Evolutionary conservation across 2,888 invertebrate genomes (phyloP).

Genomic region (Phanerotoma sp.): DNA sequence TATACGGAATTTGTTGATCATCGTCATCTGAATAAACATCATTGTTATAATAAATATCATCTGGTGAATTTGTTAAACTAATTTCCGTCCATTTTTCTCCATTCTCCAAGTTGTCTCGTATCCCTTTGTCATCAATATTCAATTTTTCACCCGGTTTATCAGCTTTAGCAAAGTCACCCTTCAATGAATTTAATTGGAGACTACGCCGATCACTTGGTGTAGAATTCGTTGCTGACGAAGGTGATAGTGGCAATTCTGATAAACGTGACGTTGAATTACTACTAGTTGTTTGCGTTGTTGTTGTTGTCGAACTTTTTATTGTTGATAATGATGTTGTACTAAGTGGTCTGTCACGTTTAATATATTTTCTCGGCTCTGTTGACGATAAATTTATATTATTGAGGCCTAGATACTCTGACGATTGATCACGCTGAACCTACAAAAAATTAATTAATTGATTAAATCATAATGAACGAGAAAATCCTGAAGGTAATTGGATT

Average conservation of each 20-base stretch:
- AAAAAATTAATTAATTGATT: slow-evolving; percentile 24
- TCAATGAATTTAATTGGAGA: background rate
- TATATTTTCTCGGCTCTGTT: slow-evolving; percentile 53
- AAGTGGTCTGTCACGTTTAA: slow-evolving; percentile 52
- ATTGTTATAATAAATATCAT: slow-evolving; percentile 64
- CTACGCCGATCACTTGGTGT: too few relatives aligned
- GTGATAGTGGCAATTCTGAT: slow-evolving; percentile 43
- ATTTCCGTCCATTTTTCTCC: slow-evolving; percentile 74
- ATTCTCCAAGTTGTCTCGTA: slow-evolving; percentile 41
- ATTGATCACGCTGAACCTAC: slow-evolving; percentile 46
- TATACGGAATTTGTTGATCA: slow-evolving; percentile 59
- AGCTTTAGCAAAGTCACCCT: slow-evolving; percentile 19
- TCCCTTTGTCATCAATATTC: slow-evolving; percentile 33
- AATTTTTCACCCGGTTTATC: background rate
- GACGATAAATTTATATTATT: slow-evolving; percentile 49
- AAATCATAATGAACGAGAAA: too few relatives aligned
- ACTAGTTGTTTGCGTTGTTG: slow-evolving; percentile 36
- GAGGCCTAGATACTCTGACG: slow-evolving; percentile 51
- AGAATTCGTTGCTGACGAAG: slow-evolving; percentile 39
- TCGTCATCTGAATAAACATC: slow-evolving; percentile 59
- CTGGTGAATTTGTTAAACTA: slow-evolving; percentile 70
- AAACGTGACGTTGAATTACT: slow-evolving; percentile 48
- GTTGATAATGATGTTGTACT: slow-evolving; percentile 46
- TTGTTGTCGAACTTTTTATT: slow-evolving; percentile 34
- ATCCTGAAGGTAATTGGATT: too few relatives aligned